Base-by-base conservation (phyloP, 1,140 invertebrate genomes). In the Listronotus bonariensis region DNA sequence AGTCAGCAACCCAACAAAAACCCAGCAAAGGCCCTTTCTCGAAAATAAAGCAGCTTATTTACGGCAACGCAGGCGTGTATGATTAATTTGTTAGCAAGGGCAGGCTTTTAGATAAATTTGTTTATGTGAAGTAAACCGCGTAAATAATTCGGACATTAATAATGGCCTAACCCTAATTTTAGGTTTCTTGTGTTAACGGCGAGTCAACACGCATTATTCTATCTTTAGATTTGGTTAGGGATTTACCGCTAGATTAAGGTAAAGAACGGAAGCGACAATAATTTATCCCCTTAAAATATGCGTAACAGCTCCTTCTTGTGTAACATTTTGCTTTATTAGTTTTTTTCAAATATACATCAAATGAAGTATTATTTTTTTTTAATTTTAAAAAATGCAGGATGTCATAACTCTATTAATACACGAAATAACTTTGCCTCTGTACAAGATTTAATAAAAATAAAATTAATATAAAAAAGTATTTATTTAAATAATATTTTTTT, bases 81-180 rank as follows among this genome's bases (percentile, higher is more conserved):
- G 14, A 15, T 32, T 54, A 54, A 54, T 38, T 54, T 41, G 52
- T 41, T 54, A 41, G 52, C 9, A 14, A 31, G 20, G 52, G 14
- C 31, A 17, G 38, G 36, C 14, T 31, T 54, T 40, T 17, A 54
- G 32, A 54, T 40, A 54, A 54, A 54, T 14, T 54, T 54, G 52
- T 54, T 54, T 54, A 54, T 54, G 52, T 10, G n/a, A 26, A 31
- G 18, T 26, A 54, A 32, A 54, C 52, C 52, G 36, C 52, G 15
- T 54, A 40, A 40, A 40, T 54, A 54, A 54, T 54, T 40, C 36
- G 34, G 36, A 54, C 52, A 54, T 54, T 54, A 54, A 54, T 54
- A 54, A 54, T 18, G 36, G 52, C 36, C 49, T 14, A 52, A 52
- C 49, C 52, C 52, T 54, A 54, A 34, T 54, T 54, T 36, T 12